A percentile compares a stretch with the other conserved stretches of the same genome.
These are phyloP conservation scores for Saimiri boliviensis DNA, from an alignment of 2,113 vertebrate species.

Conservation along the genomic window DNA sequence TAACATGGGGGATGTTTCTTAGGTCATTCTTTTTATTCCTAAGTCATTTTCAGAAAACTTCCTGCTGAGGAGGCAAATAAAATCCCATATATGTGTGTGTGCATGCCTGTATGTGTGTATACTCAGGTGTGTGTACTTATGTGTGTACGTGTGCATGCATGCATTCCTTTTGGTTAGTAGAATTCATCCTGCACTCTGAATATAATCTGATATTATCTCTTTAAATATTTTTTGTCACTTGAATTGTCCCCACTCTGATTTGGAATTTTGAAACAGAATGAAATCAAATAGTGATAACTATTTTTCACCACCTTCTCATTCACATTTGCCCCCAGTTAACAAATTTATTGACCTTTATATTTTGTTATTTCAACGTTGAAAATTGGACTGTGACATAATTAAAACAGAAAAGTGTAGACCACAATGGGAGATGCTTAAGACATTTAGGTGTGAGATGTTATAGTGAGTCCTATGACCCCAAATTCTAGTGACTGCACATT, in stretches of 20 bases:
- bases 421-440: not conserved
- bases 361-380: not conserved
- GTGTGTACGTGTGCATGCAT: too few relatives aligned
- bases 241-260: not conserved
- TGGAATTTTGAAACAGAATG: not conserved
- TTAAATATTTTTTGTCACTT: not conserved
- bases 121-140: too few relatives aligned
- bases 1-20: fast-evolving
- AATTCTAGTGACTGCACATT: too few relatives aligned
- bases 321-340: not conserved
- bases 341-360: not conserved
- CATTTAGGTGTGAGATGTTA: fast-evolving
- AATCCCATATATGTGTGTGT: too few relatives aligned
- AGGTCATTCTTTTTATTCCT: not conserved
- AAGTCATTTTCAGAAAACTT: not conserved
- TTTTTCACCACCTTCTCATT: not conserved
- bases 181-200: not conserved
- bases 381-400: not conserved
- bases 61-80: not conserved
- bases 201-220: not conserved
- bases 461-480: fast-evolving
- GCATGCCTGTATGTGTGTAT: too few relatives aligned
- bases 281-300: not conserved
- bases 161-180: not conserved
- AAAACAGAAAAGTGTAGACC: too few relatives aligned